Percentiles rank a stretch among this genome's conserved stretches.
Conservation (phyloP, 2,113 vertebrate species). For the Malurus alboscapulatus region DNA sequence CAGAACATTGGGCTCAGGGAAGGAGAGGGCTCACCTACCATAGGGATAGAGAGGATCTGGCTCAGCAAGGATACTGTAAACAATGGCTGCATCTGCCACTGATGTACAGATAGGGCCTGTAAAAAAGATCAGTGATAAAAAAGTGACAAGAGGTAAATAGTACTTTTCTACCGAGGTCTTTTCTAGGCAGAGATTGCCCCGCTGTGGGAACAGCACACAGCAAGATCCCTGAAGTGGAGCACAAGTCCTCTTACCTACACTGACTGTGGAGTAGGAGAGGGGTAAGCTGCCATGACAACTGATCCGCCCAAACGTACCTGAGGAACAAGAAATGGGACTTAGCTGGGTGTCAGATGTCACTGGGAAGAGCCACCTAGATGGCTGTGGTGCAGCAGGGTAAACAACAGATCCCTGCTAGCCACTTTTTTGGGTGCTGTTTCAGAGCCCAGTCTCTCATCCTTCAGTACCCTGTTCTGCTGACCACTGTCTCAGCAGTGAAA, state of each 20-base stretch:
- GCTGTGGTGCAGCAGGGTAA: background rate
- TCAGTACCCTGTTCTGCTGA: background rate
- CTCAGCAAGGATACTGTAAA: conserved; percentile 60
- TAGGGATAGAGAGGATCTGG: conserved; percentile 54
- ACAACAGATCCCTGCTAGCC: background rate
- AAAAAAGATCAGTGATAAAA: background rate
- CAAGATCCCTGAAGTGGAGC: background rate
- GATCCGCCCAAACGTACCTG: conserved; percentile 70
- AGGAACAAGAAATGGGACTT: background rate
- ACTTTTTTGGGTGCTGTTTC: background rate
- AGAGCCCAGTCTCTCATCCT: background rate
- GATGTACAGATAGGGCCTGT: conserved; percentile 67
- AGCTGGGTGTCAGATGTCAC: background rate
- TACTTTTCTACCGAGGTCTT: background rate
- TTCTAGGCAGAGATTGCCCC: background rate
- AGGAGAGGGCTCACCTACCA: conserved; percentile 30
- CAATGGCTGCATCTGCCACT: conserved; percentile 65
- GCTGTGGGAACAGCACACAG: background rate
- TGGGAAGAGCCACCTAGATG: background rate
- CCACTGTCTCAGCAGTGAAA: background rate
- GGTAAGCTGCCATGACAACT: conserved; percentile 48
- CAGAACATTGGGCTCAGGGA: background rate
- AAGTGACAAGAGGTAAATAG: background rate
- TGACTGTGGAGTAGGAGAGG: conserved; percentile 61
- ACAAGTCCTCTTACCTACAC: conserved; percentile 48